Percentiles rank a stretch among this genome's conserved stretches.
Conservation (phyloP, 2,888 invertebrate species). For the Girardia tigrina region DNA sequence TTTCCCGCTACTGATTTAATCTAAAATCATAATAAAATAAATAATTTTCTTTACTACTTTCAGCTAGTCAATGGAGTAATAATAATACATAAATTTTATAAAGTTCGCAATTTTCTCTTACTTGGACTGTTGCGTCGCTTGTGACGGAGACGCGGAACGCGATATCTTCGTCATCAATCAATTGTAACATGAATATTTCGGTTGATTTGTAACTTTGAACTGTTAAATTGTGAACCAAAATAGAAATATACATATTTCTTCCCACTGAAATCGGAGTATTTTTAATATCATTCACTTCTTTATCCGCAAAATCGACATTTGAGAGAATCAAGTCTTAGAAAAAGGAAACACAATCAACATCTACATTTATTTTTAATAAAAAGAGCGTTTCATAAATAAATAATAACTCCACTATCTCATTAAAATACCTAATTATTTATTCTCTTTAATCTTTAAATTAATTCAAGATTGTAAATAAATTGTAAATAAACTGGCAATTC, state of each 20-base stretch:
- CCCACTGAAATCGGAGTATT: not conserved
- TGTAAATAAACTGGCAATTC: too few species aligned
- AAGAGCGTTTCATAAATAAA: too few species aligned
- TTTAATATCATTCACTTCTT: constrained; percentile 1
- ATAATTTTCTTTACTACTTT: too few species aligned
- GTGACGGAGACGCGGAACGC: not conserved
- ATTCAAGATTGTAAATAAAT: too few species aligned
- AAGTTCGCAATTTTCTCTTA: not conserved
- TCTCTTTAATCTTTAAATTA: too few species aligned
- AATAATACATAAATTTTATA: too few species aligned
- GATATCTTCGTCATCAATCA: not conserved
- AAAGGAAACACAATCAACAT: too few species aligned
- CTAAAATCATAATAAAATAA: not conserved
- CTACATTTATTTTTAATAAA: too few species aligned
- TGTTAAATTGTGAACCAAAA: not conserved
- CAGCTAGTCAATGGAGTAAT: too few species aligned
- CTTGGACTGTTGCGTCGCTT: not conserved
- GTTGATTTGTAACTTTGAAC: not conserved
- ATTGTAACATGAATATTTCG: not conserved
- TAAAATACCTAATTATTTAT: too few species aligned
- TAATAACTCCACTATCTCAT: too few species aligned
- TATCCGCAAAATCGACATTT: not conserved
- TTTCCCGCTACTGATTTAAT: not conserved
- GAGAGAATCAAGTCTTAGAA: not conserved
- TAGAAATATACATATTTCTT: not conserved